Evolutionary conservation across 1,140 invertebrate species (phyloP), one percentile per base, ranked within the genome.

Genomic region (Platyura marginata): DNA sequence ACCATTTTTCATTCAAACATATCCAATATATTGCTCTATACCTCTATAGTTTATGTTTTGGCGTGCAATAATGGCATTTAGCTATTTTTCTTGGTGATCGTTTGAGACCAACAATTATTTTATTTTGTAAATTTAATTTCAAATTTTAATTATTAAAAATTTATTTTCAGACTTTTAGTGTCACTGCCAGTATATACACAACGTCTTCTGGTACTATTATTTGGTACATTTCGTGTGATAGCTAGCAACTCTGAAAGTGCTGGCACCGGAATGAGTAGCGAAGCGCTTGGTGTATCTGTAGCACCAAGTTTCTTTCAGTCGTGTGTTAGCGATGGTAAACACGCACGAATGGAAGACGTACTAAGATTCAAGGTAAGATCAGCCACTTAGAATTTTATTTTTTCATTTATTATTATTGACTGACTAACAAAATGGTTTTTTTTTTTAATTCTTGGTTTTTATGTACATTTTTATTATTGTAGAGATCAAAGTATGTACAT

Each of bases 261-360:
- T 47, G 74, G 77, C 50, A 92, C 88, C 23, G 84, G 87, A 49
- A 98, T 98, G 94, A 91, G 85, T 44, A 87, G 89, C 41, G 93
- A 98, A 66, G 92, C 93, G 3, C 66, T 98, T 44, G 91, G 91
- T 36, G 81, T 86, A 40, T 91, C 87, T 2, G 92, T 97, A 11
- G 93, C 94, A 16, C 93, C 93, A n/a, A 94, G 89, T 52, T 93
- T 98, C 62, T 97, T 98, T 68, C 91, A 95, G 62, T 86, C 83
- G 45, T 95, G 90, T 65, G 88, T 93, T 49, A 85, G 83, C 49
- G 86, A 91, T 63, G 86, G 85, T 23, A 87, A 90, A 71, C 83
- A 85, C 22, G 89, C 88, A 38, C 88, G 83, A 63, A 86, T 93
- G 81, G 88, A 93, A 65, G 90, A 95, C 66, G 87, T 93, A 40